Evolutionary conservation across 2,797 vertebrate genomes (phyloP), one percentile per base, ranked within the genome.

Genomic region (Helicolenus hilgendorfi): DNA sequence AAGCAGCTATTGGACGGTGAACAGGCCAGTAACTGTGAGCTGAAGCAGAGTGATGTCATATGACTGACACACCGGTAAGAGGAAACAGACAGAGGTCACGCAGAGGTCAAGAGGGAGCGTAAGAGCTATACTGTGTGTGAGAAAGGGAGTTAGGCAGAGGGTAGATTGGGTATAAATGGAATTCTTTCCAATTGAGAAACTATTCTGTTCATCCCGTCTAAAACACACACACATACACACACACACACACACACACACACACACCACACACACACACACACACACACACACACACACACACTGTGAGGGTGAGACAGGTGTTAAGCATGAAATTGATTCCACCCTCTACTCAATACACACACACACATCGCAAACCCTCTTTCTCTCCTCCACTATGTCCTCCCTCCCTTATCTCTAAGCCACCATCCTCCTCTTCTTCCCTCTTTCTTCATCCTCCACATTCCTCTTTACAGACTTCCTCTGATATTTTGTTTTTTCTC

Each of bases 121-220:
- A 79, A 29, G 60, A 71, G 84, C 67, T 84, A 13, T 2, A 7
- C 14, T 31, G 68, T 59, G 26, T 77, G 77, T 41, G 0, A 35
- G 63, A 72, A 56, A 81, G 69, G 60, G 56, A 49, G 55, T 33
- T 27, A 86, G 49, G 35, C 18, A 73, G 67, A 71, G 22, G 33
- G 86, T 73, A 72, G 77, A 92, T 84, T 75, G 83, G 83, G 56
- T 79, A 92, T 79, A 92, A 91, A 94, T 92, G 62, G 77, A 94
- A 95, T 86, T 55, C 81, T 84, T 87, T 91, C 88, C 84, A 89
- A 88, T 53, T 83, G 79, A 74, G 84, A 72, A 81, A 45, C 86
- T 69, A 77, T 83, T 89, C 85, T 86, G 78, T 77, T 88, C 83
- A 67, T 85, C 70, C 72, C 64, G 59, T 79, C 59, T 73, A 67